Evolutionary conservation across 2,888 invertebrate genomes (phyloP).

Genomic region (Heterodera filipjevi): DNA sequence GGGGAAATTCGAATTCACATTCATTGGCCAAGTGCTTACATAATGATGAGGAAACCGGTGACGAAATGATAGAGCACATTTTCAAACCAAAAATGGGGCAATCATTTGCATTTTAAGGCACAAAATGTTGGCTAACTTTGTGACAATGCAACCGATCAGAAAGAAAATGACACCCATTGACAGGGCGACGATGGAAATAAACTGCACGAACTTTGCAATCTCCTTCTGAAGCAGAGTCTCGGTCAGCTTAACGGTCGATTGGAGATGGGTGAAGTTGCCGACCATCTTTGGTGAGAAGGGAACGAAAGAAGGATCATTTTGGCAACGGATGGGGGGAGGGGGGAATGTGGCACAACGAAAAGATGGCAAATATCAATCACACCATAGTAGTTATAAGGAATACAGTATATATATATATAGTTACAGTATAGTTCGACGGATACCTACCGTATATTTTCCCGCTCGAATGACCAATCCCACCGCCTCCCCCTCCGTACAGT

Average conservation of each 20-base stretch:
- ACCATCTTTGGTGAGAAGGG: slow-evolving; percentile 36
- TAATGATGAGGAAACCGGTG: slow-evolving; percentile 62
- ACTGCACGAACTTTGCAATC: slow-evolving; percentile 49
- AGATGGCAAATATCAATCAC: too few species aligned
- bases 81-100: slow-evolving; percentile 45
- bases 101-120: background rate
- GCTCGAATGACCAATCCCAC: slow-evolving; percentile 61
- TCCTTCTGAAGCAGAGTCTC: slow-evolving; percentile 46
- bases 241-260: slow-evolving; percentile 40
- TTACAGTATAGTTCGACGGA: too few species aligned
- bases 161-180: slow-evolving; percentile 61
- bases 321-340: background rate
- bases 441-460: slow-evolving; percentile 56
- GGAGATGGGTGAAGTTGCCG: slow-evolving; percentile 47
- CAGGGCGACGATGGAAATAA: slow-evolving; percentile 50
- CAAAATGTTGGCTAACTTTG: slow-evolving; percentile 37
- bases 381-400: background rate
- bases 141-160: slow-evolving; percentile 59
- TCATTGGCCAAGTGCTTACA: slow-evolving; percentile 47
- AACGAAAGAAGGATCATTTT: slow-evolving; percentile 34
- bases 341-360: too few species aligned
- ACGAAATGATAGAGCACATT: slow-evolving; percentile 63
- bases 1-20: slow-evolving; percentile 33
- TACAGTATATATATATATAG: too few species aligned
- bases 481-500: slow-evolving; percentile 63